Evolutionary conservation across 2,888 invertebrate species (phyloP), one percentile per base, ranked within the genome.

Genomic region (Tholera decimalis): DNA sequence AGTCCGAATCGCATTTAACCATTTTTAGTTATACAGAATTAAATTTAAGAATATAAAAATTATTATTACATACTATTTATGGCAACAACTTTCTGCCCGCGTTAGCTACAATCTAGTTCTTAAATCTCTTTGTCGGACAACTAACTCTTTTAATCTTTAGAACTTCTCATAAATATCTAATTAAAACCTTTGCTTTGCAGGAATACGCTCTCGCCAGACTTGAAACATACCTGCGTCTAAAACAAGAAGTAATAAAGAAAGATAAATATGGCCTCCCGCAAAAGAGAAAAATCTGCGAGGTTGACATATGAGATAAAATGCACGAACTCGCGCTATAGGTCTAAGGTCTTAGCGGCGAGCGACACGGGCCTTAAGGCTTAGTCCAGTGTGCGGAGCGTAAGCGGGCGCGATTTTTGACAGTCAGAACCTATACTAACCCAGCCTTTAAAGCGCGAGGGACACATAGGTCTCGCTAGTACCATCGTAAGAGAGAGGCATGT

Each of bases 191-290:
- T 44, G 3, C n/a, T 46, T 11, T 2, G 8, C 89, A 97, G 97
- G 97, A 97, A 87, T 97, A 97, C 87, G 97, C 96, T 0, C 90
- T 96, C 0, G 95, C 96, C 8, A 93, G 97, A 67, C 87, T 97
- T 44, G 96, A 96, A 41, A 96, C 96, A 11, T 97, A 97, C 89
- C 95, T 96, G 54, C 89, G 96, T n/a, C 89, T 97, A 7, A 97
- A 97, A 79, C 96, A 96, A 37, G 96, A 97, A 53, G 84, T 91
- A 0, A 87, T 95, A n/a, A 95, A 95, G 67, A 93, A 94, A 68
- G 93, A 93, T 49, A 91, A 92, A 61, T 89, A 82, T 24, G 93
- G 92, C 0, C 83, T 89, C 37, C 89, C 94, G 0, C 92, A 92
- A 57, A 96, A 95, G 76, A 90, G 96, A 77, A 96, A 96, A 87